These are phyloP conservation scores for Sycophaga agraensis DNA, from an alignment of 1,140 invertebrate genomes.

Conservation along the genomic window DNA sequence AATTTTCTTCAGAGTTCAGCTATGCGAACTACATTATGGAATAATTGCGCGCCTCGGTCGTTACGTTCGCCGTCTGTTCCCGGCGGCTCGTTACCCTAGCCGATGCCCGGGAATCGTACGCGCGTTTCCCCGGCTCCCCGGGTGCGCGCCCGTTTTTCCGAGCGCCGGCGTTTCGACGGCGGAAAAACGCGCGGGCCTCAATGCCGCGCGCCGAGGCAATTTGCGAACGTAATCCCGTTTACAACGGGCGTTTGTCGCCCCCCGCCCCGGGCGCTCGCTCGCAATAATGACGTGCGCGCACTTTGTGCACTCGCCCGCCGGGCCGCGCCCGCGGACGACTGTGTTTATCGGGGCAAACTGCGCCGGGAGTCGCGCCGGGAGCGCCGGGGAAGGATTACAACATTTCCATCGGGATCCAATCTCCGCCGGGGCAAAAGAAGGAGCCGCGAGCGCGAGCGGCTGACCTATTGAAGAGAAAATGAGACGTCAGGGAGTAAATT, in stretches of 20 bases:
- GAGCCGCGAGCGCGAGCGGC: no score
- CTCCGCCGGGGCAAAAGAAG: not conserved
- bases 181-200: conserved; percentile 3
- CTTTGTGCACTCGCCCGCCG: not conserved
- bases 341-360: no score
- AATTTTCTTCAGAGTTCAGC: conserved; percentile 50
- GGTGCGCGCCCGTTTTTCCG: no score
- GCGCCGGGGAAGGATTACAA: not conserved
- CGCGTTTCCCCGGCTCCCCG: no score
- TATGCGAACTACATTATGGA: conserved; percentile 51
- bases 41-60: conserved; percentile 48
- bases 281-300: conserved; percentile 7
- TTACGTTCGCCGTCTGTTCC: conserved; percentile 45
- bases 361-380: no score
- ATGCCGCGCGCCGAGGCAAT: conserved; percentile 4
- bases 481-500: conserved; percentile 18
- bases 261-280: no score
- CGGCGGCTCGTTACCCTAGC: conserved; percentile 32
- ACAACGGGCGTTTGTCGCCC: not conserved
- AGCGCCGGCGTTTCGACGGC: not conserved
- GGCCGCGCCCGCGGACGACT: no score
- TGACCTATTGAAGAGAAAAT: conserved; percentile 8
- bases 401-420: conserved; percentile 12
- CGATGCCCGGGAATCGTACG: conserved; percentile 25
- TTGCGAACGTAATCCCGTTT: conserved; percentile 13